These are phyloP conservation scores for Drosophila busckii DNA, from an alignment of 1,140 invertebrate species.

Conservation along the genomic window DNA sequence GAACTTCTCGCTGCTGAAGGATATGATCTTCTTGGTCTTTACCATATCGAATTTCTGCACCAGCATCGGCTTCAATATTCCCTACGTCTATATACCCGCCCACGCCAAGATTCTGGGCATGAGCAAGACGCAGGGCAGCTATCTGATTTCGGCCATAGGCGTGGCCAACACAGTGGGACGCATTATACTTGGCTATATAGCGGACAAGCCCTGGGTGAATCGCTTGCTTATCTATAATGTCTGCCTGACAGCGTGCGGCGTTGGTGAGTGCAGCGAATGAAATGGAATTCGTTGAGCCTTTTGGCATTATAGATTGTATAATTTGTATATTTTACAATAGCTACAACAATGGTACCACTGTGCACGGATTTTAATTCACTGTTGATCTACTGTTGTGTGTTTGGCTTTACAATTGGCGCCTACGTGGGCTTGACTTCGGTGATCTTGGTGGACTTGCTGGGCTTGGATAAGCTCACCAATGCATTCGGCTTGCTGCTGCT, in stretches of 20 bases:
- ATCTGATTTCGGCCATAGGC: slow-evolving; percentile 89
- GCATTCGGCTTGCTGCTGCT: slow-evolving; percentile 94
- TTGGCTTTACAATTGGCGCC: slow-evolving; percentile 93
- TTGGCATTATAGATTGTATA: not conserved
- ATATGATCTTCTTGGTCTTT: slow-evolving; percentile 94
- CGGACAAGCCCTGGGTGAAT: slow-evolving; percentile 93
- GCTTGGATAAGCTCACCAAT: slow-evolving; percentile 92
- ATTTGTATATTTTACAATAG: slow-evolving; percentile 82
- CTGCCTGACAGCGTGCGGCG: slow-evolving; percentile 90
- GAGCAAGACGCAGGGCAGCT: slow-evolving; percentile 81
- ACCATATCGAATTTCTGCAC: slow-evolving; percentile 96
- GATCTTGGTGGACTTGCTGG: slow-evolving; percentile 91
- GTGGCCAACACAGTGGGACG: slow-evolving; percentile 93
- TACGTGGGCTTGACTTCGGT: slow-evolving; percentile 96
- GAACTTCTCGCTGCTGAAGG: slow-evolving; percentile 89
- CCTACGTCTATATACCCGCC: slow-evolving; percentile 90
- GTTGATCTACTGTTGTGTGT: slow-evolving; percentile 88
- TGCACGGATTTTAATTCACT: slow-evolving; percentile 86
- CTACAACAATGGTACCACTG: slow-evolving; percentile 87
- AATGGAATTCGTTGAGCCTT: not conserved
- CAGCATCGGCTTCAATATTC: slow-evolving; percentile 97
- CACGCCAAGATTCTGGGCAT: slow-evolving; percentile 83
- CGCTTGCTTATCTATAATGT: slow-evolving; percentile 92
- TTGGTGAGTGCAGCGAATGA: slow-evolving; percentile 82
- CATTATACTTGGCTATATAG: slow-evolving; percentile 90